Evolutionary conservation across 2,797 vertebrate species (phyloP).

Genomic region (Coregonus ussuriensis): DNA sequence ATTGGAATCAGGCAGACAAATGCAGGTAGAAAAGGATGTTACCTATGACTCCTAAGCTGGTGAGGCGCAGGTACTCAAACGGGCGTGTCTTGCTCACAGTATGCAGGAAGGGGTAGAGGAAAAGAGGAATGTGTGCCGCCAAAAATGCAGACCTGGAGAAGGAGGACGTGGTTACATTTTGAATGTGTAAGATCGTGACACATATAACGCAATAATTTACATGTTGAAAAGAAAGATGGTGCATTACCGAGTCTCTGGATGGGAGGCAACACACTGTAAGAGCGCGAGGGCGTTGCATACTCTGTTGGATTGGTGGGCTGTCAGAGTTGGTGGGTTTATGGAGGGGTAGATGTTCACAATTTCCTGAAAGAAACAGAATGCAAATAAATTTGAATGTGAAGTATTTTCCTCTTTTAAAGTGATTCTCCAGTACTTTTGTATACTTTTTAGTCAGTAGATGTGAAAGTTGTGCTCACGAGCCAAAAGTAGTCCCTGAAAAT

Average conservation of each 20-base stretch:
- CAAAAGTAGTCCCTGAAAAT: too few species aligned
- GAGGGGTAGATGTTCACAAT: constrained; percentile 99
- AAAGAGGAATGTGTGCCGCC: constrained; percentile 88
- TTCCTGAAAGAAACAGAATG: constrained; percentile 75
- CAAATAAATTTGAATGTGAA: background rate
- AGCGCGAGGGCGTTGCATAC: constrained; percentile 98
- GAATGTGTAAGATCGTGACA: background rate
- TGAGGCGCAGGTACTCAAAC: constrained; percentile 83
- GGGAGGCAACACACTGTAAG: constrained; percentile 95
- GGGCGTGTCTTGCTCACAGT: constrained; percentile 98
- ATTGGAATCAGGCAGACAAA: background rate
- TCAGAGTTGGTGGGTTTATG: constrained; percentile 96
- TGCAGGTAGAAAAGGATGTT: constrained; percentile 16
- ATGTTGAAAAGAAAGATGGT: background rate
- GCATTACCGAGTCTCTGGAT: constrained; percentile 92
- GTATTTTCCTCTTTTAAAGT: background rate
- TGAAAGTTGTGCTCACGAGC: too few species aligned
- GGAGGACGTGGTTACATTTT: background rate
- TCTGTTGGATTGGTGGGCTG: constrained; percentile 97
- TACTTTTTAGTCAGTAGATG: too few species aligned
- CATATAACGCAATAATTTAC: background rate
- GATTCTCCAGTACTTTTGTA: too few species aligned
- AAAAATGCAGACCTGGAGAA: constrained; percentile 87
- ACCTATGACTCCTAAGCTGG: constrained; percentile 97
- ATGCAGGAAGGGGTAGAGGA: constrained; percentile 95